phyloP scores from a whole-genome alignment of 2,888 invertebrate genomes.

The Cabera pusaria region DNA sequence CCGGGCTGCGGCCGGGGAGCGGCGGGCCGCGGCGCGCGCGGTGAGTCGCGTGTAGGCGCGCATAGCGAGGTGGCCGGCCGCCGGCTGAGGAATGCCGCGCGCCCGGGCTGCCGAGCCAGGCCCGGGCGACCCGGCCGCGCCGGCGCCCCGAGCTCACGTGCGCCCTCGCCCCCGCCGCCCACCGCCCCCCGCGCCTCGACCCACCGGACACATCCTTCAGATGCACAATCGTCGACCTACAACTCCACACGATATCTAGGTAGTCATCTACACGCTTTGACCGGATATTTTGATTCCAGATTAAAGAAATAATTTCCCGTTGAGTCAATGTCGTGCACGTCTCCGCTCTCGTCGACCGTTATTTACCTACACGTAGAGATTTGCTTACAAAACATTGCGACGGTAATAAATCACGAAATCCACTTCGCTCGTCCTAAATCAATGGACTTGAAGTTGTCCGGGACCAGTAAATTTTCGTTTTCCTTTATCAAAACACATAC shows the following conservation, averaged over 20 bases:
- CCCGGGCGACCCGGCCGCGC: constrained; percentile 77
- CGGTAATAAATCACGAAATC: constrained; percentile 33
- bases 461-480: constrained; percentile 32
- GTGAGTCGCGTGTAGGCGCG: constrained; percentile 55
- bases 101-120: constrained; percentile 55
- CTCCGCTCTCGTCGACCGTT: background rate
- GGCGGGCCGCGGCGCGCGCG: constrained; percentile 63
- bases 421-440: constrained; percentile 27
- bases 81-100: constrained; percentile 74
- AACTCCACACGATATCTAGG: constrained; percentile 55
- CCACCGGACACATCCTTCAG: constrained; percentile 65
- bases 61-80: constrained; percentile 65
- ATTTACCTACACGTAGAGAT: background rate
- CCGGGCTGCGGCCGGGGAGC: constrained; percentile 64
- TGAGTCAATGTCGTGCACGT: background rate
- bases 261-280: constrained; percentile 36
- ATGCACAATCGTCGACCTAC: constrained; percentile 74
- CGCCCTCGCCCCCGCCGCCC: constrained; percentile 43
- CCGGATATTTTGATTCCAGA: constrained; percentile 46
- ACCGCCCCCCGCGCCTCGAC: constrained; percentile 47
- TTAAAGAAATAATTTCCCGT: constrained; percentile 39
- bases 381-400: constrained; percentile 6
- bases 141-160: constrained; percentile 71
- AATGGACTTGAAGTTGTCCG: constrained; percentile 26
- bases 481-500: constrained; percentile 29